Evolutionary conservation across 1,140 invertebrate species (phyloP).

Genomic region (Ceratosolen solmsi): DNA sequence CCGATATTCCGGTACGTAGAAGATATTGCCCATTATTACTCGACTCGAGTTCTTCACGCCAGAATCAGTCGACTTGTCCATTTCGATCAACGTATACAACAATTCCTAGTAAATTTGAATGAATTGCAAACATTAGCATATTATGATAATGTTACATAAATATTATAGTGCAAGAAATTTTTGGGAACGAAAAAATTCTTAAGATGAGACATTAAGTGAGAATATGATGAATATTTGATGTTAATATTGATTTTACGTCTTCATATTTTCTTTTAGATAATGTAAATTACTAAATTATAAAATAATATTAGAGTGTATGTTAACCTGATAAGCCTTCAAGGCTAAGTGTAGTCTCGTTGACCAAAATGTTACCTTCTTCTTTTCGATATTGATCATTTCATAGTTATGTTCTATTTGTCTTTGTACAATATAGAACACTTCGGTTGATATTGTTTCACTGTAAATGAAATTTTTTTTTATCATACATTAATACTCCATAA

Average conservation of each 20-base stretch:
- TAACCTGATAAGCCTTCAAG: conserved; percentile 80
- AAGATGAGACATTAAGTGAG: no score
- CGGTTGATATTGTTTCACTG: conserved; percentile 91
- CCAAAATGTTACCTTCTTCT: conserved; percentile 89
- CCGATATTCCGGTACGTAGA: conserved; percentile 95
- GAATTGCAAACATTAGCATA: no score
- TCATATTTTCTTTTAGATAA: no score
- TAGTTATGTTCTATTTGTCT: conserved; percentile 91
- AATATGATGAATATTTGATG: no score
- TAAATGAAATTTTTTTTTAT: conserved; percentile 52
- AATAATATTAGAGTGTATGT: conserved; percentile 52
- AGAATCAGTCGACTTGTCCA: conserved; percentile 83
- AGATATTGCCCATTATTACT: conserved; percentile 93
- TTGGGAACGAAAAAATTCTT: no score
- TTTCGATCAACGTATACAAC: conserved; percentile 83
- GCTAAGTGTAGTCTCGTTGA: conserved; percentile 87
- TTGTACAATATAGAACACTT: conserved; percentile 94
- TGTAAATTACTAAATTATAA: no score
- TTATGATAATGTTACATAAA: no score
- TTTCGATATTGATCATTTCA: conserved; percentile 90
- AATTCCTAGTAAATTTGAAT: conserved; percentile 74
- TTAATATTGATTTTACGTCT: no score
- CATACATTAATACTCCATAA: no score
- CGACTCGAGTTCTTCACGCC: conserved; percentile 83
- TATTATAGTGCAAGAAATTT: no score